Conservation (phyloP, 2,113 vertebrate genomes). For the Saccopteryx leptura region DNA sequence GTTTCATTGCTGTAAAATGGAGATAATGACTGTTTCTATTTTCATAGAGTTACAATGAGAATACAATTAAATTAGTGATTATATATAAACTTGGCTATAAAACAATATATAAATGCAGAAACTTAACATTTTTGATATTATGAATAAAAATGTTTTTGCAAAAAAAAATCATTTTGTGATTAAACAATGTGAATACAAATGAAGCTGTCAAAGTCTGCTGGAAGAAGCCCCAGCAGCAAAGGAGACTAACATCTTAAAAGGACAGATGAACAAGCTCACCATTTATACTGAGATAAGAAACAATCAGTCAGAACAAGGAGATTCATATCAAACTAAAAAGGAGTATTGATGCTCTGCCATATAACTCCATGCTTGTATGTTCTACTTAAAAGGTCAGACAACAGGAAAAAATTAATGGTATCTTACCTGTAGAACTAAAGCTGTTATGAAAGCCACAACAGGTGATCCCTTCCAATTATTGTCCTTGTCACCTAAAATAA, state of each 20-base stretch:
- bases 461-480: not conserved
- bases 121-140: constrained; percentile 39
- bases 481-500: not conserved
- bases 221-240: not conserved
- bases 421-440: not conserved
- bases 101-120: not conserved
- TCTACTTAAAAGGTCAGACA: not conserved
- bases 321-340: not conserved
- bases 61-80: constrained; percentile 20
- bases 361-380: not conserved
- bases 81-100: not conserved
- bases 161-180: not conserved
- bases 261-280: not conserved
- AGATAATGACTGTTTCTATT: not conserved
- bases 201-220: not conserved
- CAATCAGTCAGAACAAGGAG: not conserved
- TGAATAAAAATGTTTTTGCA: not conserved
- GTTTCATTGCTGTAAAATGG: not conserved
- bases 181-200: not conserved
- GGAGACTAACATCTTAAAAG: not conserved
- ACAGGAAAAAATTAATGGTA: not conserved
- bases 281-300: not conserved
- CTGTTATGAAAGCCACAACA: not conserved
- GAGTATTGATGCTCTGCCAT: not conserved
- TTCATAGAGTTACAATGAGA: not conserved